Base-by-base conservation (phyloP, 2,113 vertebrate species). In the Xyrauchen texanus region DNA sequence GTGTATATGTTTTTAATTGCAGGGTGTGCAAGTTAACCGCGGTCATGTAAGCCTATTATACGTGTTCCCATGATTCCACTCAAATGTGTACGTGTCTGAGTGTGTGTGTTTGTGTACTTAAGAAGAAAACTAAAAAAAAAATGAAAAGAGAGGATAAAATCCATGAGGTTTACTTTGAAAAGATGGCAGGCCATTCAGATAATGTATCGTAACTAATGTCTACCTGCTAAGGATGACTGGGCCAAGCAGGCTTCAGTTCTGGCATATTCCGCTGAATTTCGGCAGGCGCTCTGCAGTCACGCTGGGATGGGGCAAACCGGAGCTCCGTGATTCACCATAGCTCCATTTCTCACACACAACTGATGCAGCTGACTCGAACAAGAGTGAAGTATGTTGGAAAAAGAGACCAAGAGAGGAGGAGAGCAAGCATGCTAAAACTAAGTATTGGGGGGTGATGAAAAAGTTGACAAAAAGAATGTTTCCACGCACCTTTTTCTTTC, bases 251-350 rank as follows among this genome's bases (percentile, higher is more conserved):
- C 91, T 91, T 92, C 87, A 92, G 89, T 87, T 91, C 92, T 91
- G 93, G 94, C 93, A 94, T 95, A 95, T 95, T 95, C 95, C 93
- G 93, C 84, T 95, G 94, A 95, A 95, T 95, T 95, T 94, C 77
- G 57, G 67, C 51, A 73, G 73, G 93, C 89, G 91, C 90, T 92
- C 92, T 49, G 65, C 73, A 69, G 72, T 78, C 70, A 81, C 91
- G 93, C 93, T 93, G 90, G 91, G 73, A 60, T 15, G 58, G 55
- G 58, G 15, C 55, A 57, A 74, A 74, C 49, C 71, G 49, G 42
- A 73, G 44, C 11, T 10, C 55, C 8, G n/a, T 16, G 69, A 72
- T 72, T 72, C 53, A 72, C 53, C 69, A n/a, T 16, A 49, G 71
- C 71, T 74, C 71, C 44, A 47, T 74, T 74, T 74, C 58, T 61